A percentile compares a stretch with the other conserved stretches of the same genome.
Conservation (phyloP, 2,797 vertebrate species). For the Fundulus diaphanus region DNA sequence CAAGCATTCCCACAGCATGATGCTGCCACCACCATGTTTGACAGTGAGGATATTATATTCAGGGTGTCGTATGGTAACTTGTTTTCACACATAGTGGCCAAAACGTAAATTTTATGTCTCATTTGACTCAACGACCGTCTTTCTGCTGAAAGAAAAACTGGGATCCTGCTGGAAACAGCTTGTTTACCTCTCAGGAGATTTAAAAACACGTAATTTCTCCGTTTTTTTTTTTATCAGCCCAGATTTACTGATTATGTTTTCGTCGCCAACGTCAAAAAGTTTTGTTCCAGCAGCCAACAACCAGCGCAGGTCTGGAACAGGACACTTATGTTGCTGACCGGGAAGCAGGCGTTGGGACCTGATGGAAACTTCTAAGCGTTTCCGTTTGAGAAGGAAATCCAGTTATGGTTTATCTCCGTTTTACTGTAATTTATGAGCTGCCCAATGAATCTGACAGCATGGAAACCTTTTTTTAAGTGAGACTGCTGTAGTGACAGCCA, state of each 20-base stretch:
- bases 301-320: not conserved
- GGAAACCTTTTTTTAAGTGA: constrained; percentile 42
- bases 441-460: constrained; percentile 57
- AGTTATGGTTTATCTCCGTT: constrained; percentile 71
- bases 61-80: no score
- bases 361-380: constrained; percentile 49
- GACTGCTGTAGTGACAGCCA: constrained; percentile 26
- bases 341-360: constrained; percentile 26
- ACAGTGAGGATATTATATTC: no score
- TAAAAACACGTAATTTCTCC: no score
- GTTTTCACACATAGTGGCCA: no score
- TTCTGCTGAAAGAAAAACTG: no score
- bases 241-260: not conserved
- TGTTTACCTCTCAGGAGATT: no score
- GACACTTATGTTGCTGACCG: constrained; percentile 11
- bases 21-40: no score
- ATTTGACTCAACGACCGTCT: no score
- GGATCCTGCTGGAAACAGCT: no score
- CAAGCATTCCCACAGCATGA: no score
- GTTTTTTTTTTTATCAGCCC: no score
- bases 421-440: constrained; percentile 68
- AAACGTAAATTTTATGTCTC: no score
- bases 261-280: not conserved
- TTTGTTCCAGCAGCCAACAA: not conserved
- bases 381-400: constrained; percentile 66